Evolutionary conservation across 2,888 invertebrate species (phyloP).

Genomic region (Phortica magna): DNA sequence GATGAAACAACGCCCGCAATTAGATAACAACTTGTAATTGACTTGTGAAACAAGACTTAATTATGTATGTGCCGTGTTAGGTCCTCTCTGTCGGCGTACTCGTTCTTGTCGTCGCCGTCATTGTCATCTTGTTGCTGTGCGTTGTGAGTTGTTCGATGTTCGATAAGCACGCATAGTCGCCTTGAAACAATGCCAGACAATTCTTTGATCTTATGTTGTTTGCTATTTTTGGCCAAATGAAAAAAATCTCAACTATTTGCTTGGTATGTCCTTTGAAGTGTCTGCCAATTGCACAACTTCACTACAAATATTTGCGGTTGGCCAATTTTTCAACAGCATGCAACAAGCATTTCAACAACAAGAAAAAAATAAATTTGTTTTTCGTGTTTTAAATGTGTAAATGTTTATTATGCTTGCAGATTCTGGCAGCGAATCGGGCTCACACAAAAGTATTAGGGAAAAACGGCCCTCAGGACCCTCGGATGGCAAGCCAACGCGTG

Average conservation of each 20-base stretch:
- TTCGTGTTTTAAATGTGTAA: background rate
- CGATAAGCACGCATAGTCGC: conserved; percentile 11
- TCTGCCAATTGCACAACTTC: conserved; percentile 4
- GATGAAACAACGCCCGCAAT: conserved; percentile 50
- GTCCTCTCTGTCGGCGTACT: conserved; percentile 48
- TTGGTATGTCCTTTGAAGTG: conserved; percentile 23
- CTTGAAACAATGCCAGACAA: conserved; percentile 17
- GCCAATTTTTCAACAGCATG: conserved; percentile 20
- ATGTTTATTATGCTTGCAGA: conserved; percentile 80
- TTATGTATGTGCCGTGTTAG: conserved; percentile 60
- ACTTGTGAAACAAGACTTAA: conserved; percentile 77
- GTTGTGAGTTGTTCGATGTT: background rate
- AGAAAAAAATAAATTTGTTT: background rate
- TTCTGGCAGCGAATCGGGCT: conserved; percentile 94
- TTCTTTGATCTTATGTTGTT: conserved; percentile 15
- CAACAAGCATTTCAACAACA: background rate
- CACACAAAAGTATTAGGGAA: conserved; percentile 87
- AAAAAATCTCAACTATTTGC: background rate
- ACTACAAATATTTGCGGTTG: background rate
- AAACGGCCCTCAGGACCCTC: conserved; percentile 78
- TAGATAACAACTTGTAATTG: conserved; percentile 75
- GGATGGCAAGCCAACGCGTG: conserved; percentile 98
- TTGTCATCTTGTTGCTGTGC: background rate
- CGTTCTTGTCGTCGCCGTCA: background rate
- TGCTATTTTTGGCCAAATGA: conserved; percentile 9